Percentiles rank a stretch among this genome's conserved stretches.
Evolutionary conservation across 2,797 vertebrate genomes (phyloP).

Genomic region (Ficedula albicollis): DNA sequence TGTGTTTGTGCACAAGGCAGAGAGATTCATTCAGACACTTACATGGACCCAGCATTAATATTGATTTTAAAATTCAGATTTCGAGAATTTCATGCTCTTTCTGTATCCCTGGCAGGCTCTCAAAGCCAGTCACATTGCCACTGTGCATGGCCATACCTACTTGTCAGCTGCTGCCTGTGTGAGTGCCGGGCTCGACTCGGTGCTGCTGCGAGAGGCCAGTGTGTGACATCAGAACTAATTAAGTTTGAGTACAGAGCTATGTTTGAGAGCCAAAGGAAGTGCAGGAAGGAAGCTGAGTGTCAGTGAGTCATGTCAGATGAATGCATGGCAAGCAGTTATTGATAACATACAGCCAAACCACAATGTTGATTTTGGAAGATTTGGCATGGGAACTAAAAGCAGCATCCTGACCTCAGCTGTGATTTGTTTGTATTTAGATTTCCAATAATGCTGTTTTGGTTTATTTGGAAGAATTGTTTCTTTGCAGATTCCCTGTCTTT

Average conservation of each 20-base stretch:
- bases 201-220: neutral
- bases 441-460: constrained; percentile 35
- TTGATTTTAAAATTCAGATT: neutral
- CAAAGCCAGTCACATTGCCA: neutral
- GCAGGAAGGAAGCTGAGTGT: constrained; percentile 73
- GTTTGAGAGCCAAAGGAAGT: constrained; percentile 65
- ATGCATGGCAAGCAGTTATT: constrained; percentile 62
- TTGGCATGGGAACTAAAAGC: constrained; percentile 73
- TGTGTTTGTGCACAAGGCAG: neutral
- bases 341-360: constrained; percentile 69
- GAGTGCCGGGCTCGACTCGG: neutral
- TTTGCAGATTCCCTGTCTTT: constrained; percentile 29
- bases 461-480: constrained; percentile 15
- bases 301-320: constrained; percentile 73
- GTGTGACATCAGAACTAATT: constrained; percentile 56
- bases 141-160: neutral
- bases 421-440: constrained; percentile 65
- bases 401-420: constrained; percentile 39
- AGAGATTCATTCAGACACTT: neutral
- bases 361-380: constrained; percentile 78
- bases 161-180: neutral
- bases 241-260: constrained; percentile 34
- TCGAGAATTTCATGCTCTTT: neutral
- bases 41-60: neutral
- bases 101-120: neutral